Base-by-base conservation (phyloP, 2,797 vertebrate genomes). In the Nyctibius grandis region DNA sequence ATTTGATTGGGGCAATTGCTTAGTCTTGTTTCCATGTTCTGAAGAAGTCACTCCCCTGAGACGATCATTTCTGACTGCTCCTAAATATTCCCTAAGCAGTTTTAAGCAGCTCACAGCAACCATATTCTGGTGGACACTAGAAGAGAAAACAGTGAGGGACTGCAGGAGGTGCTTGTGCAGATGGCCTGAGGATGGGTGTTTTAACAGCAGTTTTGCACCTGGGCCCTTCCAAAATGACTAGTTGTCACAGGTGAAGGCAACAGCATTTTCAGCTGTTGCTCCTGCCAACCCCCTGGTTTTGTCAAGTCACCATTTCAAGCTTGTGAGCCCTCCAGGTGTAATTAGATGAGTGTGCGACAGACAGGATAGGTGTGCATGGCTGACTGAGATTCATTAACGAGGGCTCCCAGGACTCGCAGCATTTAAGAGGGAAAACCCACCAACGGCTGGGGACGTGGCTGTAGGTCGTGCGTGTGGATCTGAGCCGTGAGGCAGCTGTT, bases 351-450 rank as follows among this genome's bases (percentile, higher is more conserved):
- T 0, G 3, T 23, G 42, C 5, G 15, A 28, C 60, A 29, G 54
- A 9, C 26, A 22, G 0, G 1, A 13, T 8, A 14, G 23, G 75
- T 56, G 51, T 50, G 13, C 0, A 0, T 2, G 6, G 11, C 72
- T n/a, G 6, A 17, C 40, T 64, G 50, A 11, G 59, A 23, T 3
- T 69, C 77, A 10, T 16, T 21, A 51, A 7, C 26, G 7, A 28
- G 61, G 38, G 26, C 85, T 86, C 29, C 47, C n/a, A 34, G 79
- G 34, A 8, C 31, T 59, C 0, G 3, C 4, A 16, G 29, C 9
- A 2, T 9, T 38, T 36, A 5, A 17, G 56, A 53, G 65, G 13
- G n/a, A 33, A 44, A 34, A 38, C 7, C 18, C 36, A 16, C 11
- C 34, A 15, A 0, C 1, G 20, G n/a, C 20, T 59, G 29, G 53